A percentile compares a stretch with the other conserved stretches of the same genome.
phyloP scores from a whole-genome alignment of 2,113 vertebrate genomes.

The Lucifuga dentata region DNA sequence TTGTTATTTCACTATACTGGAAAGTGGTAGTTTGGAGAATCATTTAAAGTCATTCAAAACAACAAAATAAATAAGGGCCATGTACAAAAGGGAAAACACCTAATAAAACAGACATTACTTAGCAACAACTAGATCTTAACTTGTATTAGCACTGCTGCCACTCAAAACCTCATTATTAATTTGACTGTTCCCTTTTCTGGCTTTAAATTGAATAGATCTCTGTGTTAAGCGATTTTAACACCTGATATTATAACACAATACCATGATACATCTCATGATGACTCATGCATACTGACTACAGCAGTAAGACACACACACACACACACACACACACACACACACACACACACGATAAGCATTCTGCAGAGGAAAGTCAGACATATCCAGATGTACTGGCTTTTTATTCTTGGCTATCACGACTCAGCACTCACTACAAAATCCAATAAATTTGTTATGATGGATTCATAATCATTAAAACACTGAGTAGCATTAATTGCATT shows the following conservation, averaged over 20 bases:
- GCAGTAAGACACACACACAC: no score
- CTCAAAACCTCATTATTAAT: conserved; percentile 21
- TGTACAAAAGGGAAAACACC: conserved; percentile 7
- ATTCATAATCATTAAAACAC: conserved; percentile 24
- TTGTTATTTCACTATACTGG: conserved; percentile 3
- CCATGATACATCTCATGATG: conserved; percentile 45
- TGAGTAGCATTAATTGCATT: conserved; percentile 5
- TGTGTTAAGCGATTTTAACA: conserved; percentile 33
- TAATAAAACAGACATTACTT: conserved; percentile 38
- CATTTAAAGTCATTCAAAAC: no score
- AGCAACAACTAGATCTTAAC: conserved; percentile 33
- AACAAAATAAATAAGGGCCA: no score
- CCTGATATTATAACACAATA: conserved; percentile 46
- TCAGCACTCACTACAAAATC: conserved; percentile 47
- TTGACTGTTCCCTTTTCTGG: conserved; percentile 7
- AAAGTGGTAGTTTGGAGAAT: not conserved
- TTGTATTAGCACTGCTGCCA: conserved; percentile 13
- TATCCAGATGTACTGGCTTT: conserved; percentile 53
- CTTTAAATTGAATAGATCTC: conserved; percentile 6
- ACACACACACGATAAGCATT: conserved; percentile 26
- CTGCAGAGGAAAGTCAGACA: conserved; percentile 41
- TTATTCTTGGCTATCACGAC: conserved; percentile 61
- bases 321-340: no score
- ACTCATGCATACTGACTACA: conserved; percentile 47
- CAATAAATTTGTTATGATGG: conserved; percentile 21